Evolutionary conservation across 1,140 invertebrate species (phyloP).

Genomic region (Chymomyza costata): DNA sequence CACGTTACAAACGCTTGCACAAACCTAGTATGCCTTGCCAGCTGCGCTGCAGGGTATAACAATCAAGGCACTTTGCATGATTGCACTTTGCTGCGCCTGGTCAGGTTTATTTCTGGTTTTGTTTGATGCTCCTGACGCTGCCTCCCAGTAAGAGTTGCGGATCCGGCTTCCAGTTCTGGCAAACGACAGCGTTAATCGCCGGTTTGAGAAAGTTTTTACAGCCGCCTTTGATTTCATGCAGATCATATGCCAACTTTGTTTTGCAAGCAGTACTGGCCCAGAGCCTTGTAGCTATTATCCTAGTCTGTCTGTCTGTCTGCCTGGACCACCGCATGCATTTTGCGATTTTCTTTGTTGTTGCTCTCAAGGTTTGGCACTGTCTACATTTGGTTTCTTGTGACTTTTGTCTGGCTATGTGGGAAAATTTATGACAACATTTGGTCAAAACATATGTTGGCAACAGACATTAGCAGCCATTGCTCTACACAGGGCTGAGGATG

Average conservation of each 20-base stretch:
- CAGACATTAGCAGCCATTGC: slow-evolving; percentile 62
- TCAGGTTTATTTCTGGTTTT: too few relatives aligned
- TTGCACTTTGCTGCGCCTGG: slow-evolving; percentile 64
- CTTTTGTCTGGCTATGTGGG: slow-evolving; percentile 29
- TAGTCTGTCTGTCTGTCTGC: slow-evolving; percentile 14
- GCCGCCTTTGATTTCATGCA: slow-evolving; percentile 58
- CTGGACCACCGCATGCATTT: slow-evolving; percentile 51
- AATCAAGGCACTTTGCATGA: slow-evolving; percentile 69
- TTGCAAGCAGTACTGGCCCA: slow-evolving; percentile 13
- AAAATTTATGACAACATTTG: slow-evolving; percentile 71
- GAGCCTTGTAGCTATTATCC: not conserved
- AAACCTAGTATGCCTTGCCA: too few relatives aligned
- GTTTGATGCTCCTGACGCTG: slow-evolving; percentile 24
- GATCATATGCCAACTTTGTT: slow-evolving; percentile 69
- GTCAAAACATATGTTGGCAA: slow-evolving; percentile 67
- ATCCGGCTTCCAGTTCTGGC: slow-evolving; percentile 41
- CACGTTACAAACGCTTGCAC: too few relatives aligned
- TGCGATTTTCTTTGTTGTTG: slow-evolving; percentile 47
- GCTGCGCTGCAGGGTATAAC: too few relatives aligned
- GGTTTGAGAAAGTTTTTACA: slow-evolving; percentile 48
- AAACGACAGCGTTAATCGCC: slow-evolving; percentile 1
- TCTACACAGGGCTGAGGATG: too few relatives aligned
- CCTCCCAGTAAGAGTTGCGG: slow-evolving; percentile 41
- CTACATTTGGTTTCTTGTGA: slow-evolving; percentile 61
- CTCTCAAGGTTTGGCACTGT: slow-evolving; percentile 43